Base-by-base conservation (phyloP, 2,888 invertebrate species). In the Mesoligia furuncula region DNA sequence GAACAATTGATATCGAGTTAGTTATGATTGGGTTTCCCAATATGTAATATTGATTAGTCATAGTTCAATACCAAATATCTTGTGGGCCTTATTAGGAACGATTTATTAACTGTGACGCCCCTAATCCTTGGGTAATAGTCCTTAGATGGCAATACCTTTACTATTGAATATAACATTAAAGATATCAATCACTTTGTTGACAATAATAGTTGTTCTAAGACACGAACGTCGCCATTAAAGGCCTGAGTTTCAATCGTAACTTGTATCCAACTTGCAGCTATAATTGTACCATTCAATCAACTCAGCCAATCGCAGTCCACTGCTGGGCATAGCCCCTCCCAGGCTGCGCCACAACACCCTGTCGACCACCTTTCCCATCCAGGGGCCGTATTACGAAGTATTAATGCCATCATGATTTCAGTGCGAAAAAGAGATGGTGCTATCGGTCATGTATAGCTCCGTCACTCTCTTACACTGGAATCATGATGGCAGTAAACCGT, bases 1-100 rank as follows among this genome's bases (percentile, higher is more conserved):
- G 61, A 74, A 79, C 75, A 88, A 88, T 87, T 78, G 77, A 80
- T 82, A 79, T 78, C 72, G 73, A 79, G 73, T 82, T 77, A 75
- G 76, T 80, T 83, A 75, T 83, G 76, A 83, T 83, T 86, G 54
- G 66, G 54, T 75, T 77, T 59, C 78, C 73, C 42, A 73, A 65
- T 45, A 69, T 70, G 75, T 84, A 68, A 80, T 61, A 54, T 67
- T 84, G 67, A 80, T 86, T 77, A 86, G 80, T 71, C 67, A 80
- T 75, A 68, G 81, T 67, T 73, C 67, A 11, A 69, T 77, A 75
- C 67, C 64, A 57, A 77, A 73, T 77, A 81, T 81, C 57, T 73
- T 42, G 39, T 70, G 45, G 24, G 36, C 69, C 65, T 54, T 81
- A 73, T 70, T 73, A 65, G 69, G 61, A 20, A 42, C n/a, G 20